phyloP scores from a whole-genome alignment of 2,113 vertebrate genomes.

The Indicator maculatus region DNA sequence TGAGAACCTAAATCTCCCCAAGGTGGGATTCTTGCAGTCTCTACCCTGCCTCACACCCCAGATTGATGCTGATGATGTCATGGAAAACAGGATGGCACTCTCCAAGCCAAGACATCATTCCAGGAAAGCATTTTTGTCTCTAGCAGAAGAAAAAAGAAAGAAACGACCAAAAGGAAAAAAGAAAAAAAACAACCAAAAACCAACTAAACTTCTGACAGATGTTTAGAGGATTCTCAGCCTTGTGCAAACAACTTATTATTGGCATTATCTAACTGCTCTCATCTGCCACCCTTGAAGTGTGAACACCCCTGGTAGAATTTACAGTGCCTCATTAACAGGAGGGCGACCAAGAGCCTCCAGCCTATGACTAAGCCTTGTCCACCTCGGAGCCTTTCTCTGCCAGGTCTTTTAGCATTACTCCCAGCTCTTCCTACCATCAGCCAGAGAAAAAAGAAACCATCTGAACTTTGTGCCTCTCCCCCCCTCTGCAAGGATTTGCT shows the following conservation, averaged over 20 bases:
- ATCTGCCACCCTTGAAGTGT: not conserved
- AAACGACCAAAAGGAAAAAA: too few species aligned
- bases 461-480: not conserved
- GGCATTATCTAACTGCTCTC: not conserved
- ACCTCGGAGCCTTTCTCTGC: not conserved
- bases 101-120: not conserved
- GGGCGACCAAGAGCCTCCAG: not conserved
- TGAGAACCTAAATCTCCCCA: not conserved
- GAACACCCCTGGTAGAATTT: not conserved
- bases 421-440: not conserved
- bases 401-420: not conserved
- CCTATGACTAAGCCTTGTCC: not conserved
- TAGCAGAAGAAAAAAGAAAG: not conserved
- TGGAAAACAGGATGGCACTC: not conserved
- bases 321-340: not conserved
- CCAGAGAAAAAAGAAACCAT: not conserved
- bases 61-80: not conserved
- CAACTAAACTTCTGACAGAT: constrained; percentile 37
- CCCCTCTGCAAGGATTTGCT: constrained; percentile 27
- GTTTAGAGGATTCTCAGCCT: constrained; percentile 32
- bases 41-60: not conserved
- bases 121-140: constrained; percentile 14
- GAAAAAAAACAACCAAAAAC: too few species aligned
- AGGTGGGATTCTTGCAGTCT: not conserved
- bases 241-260: constrained; percentile 11